Percentiles rank a stretch among this genome's conserved stretches.
Conservation (phyloP, 2,797 vertebrate genomes). For the Neomorphus geoffroyi region DNA sequence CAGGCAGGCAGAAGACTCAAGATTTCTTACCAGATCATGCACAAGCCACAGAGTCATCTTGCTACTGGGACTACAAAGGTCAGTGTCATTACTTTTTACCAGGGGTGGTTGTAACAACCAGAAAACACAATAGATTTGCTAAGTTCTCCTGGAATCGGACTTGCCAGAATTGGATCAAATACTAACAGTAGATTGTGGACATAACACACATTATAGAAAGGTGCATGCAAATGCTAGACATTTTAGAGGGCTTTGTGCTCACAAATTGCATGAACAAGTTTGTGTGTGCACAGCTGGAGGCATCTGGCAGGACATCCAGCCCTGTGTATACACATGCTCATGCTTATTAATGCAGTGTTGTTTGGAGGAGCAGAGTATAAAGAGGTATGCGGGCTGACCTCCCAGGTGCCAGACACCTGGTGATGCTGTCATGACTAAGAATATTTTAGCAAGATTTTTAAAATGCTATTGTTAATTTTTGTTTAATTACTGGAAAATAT, state of each 20-base stretch:
- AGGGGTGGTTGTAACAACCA: neutral
- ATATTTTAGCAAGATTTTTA: rapidly evolving
- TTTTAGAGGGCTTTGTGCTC: conserved; percentile 4
- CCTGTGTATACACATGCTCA: neutral
- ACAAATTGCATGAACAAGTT: conserved; percentile 6
- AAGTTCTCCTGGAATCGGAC: neutral
- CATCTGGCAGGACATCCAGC: neutral
- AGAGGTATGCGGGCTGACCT: conserved; percentile 51
- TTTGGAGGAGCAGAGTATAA: neutral
- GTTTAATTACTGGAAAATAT: neutral
- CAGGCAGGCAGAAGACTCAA: neutral
- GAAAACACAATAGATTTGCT: neutral
- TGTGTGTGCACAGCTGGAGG: conserved; percentile 47
- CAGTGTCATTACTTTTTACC: neutral
- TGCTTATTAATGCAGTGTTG: neutral
- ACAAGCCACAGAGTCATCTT: neutral
- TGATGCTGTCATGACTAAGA: neutral
- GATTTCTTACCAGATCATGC: conserved; percentile 12
- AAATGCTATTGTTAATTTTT: neutral
- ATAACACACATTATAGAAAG: neutral
- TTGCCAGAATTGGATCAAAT: neutral
- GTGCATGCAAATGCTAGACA: neutral
- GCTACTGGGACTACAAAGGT: neutral
- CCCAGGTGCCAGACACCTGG: neutral
- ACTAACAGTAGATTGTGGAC: neutral